These are phyloP conservation scores for Rhyacichthys aspro DNA, from an alignment of 2,797 vertebrate genomes.

Conservation along the genomic window DNA sequence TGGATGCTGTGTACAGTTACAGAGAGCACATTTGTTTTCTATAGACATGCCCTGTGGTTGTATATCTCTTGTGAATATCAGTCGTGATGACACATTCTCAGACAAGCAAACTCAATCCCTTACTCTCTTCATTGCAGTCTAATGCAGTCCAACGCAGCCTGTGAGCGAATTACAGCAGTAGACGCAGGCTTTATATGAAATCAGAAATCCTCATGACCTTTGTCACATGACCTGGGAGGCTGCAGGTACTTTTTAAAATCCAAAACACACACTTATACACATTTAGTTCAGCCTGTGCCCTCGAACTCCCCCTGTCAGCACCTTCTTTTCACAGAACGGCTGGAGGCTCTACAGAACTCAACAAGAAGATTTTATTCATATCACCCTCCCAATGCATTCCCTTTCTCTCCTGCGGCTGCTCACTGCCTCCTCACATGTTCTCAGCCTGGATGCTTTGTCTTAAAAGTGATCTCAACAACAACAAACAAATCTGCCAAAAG, in stretches of 20 bases:
- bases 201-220: not conserved
- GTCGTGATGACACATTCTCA: not conserved
- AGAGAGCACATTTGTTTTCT: not conserved
- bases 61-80: slow-evolving; percentile 1
- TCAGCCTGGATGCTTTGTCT: too few species aligned
- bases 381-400: too few species aligned
- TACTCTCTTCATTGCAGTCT: not conserved
- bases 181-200: not conserved
- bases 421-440: not conserved
- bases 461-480: too few species aligned
- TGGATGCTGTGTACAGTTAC: too few species aligned
- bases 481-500: too few species aligned
- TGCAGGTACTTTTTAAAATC: slow-evolving; percentile 10
- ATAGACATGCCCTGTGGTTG: not conserved
- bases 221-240: slow-evolving; percentile 12
- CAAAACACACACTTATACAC: slow-evolving; percentile 20
- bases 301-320: slow-evolving; percentile 56
- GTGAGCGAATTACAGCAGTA: slow-evolving; percentile 37
- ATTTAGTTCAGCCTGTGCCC: slow-evolving; percentile 18
- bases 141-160: not conserved
- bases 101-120: slow-evolving; percentile 27
- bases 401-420: slow-evolving; percentile 12
- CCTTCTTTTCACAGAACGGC: slow-evolving; percentile 45
- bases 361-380: slow-evolving; percentile 59
- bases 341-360: slow-evolving; percentile 47